phyloP scores from a whole-genome alignment of 2,888 invertebrate species.

The Atherix ibis region DNA sequence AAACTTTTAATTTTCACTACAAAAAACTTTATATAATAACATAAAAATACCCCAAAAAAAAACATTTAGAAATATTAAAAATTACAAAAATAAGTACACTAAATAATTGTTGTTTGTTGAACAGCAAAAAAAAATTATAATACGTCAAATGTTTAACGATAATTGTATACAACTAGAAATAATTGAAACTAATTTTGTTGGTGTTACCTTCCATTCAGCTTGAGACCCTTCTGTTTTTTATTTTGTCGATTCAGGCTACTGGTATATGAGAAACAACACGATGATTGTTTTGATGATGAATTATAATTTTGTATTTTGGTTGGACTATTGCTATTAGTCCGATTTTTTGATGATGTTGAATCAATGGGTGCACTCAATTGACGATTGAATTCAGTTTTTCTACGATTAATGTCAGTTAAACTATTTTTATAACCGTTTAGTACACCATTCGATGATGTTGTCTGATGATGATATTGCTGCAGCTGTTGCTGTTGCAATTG shows the following conservation, averaged over 20 bases:
- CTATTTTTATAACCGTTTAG: slow-evolving; percentile 22
- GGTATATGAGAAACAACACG: slow-evolving; percentile 22
- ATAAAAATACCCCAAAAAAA: neutral
- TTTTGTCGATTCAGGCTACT: slow-evolving; percentile 31
- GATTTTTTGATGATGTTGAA: slow-evolving; percentile 17
- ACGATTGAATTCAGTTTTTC: slow-evolving; percentile 32
- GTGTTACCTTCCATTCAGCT: slow-evolving; percentile 32
- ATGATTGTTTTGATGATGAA: slow-evolving; percentile 26
- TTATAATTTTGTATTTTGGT: slow-evolving; percentile 18
- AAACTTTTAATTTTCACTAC: too few species aligned
- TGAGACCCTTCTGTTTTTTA: slow-evolving; percentile 27
- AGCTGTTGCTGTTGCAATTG: slow-evolving; percentile 14
- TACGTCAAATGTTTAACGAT: too few species aligned
- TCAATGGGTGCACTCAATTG: slow-evolving; percentile 33
- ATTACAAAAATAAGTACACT: neutral
- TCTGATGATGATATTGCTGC: slow-evolving; percentile 24
- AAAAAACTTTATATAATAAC: too few species aligned
- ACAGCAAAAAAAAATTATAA: too few species aligned
- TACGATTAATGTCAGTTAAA: slow-evolving; percentile 26
- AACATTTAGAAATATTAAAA: neutral
- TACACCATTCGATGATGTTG: slow-evolving; percentile 26
- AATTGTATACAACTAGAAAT: neutral
- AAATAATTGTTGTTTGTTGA: neutral
- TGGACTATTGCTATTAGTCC: slow-evolving; percentile 14
- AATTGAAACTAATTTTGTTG: too few species aligned